A percentile compares a stretch with the other conserved stretches of the same genome.
Evolutionary conservation across 1,140 invertebrate species (phyloP).

Genomic region (Macrostomum lignano): DNA sequence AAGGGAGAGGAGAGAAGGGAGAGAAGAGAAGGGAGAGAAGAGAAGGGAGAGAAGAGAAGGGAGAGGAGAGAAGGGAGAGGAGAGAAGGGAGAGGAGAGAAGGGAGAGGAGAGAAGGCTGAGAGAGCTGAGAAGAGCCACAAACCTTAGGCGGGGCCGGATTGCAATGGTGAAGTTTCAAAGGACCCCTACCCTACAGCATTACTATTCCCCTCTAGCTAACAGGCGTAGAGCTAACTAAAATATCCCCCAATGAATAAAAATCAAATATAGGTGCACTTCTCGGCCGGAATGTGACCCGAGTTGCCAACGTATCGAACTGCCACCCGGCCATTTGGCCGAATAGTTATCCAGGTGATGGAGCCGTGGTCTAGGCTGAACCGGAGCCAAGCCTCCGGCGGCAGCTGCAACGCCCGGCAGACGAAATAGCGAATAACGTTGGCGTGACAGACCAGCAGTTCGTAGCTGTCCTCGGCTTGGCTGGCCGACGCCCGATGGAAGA

Average conservation of each 20-base stretch:
- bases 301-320: constrained; percentile 48
- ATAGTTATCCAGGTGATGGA: constrained; percentile 73
- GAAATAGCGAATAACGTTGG: constrained; percentile 90
- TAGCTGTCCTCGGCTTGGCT: constrained; percentile 52
- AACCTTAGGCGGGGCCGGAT: too few relatives aligned
- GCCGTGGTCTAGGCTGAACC: constrained; percentile 59
- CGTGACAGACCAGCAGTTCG: constrained; percentile 79
- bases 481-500: constrained; percentile 58
- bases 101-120: too few relatives aligned
- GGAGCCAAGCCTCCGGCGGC: constrained; percentile 75
- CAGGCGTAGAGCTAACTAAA: neutral
- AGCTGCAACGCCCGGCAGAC: constrained; percentile 85
- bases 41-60: too few relatives aligned
- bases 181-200: too few relatives aligned
- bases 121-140: too few relatives aligned
- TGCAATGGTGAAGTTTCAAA: too few relatives aligned
- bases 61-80: too few relatives aligned
- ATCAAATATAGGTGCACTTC: constrained; percentile 30
- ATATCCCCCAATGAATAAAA: constrained; percentile 2
- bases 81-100: too few relatives aligned
- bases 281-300: constrained; percentile 54
- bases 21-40: too few relatives aligned
- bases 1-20: too few relatives aligned
- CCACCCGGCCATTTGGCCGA: constrained; percentile 51
- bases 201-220: too few relatives aligned